A percentile compares a stretch with the other conserved stretches of the same genome.
phyloP scores from a whole-genome alignment of 2,888 invertebrate genomes.

The Hypomecis atomaria region DNA sequence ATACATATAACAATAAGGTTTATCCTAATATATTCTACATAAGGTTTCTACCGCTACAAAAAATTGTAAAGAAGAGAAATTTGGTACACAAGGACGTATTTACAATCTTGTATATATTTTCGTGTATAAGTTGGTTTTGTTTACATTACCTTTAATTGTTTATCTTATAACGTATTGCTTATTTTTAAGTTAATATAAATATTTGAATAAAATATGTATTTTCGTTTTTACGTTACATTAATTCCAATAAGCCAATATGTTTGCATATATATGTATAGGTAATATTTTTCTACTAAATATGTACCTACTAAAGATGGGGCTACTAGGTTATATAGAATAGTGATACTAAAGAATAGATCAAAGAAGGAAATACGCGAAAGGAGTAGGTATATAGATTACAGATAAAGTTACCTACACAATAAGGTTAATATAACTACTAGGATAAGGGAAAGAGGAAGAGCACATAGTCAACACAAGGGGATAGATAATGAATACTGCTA shows the following conservation, averaged over 20 bases:
- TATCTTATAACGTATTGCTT: slow-evolving; percentile 66
- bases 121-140: slow-evolving; percentile 77
- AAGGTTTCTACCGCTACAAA: slow-evolving; percentile 69
- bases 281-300: slow-evolving; percentile 46
- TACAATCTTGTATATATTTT: slow-evolving; percentile 77
- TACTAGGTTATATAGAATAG: slow-evolving; percentile 53
- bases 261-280: slow-evolving; percentile 45
- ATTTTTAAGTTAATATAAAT: slow-evolving; percentile 80
- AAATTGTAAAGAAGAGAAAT: slow-evolving; percentile 82
- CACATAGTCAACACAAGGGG: slow-evolving; percentile 33
- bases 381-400: slow-evolving; percentile 54
- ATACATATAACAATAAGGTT: slow-evolving; percentile 26
- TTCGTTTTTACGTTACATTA: slow-evolving; percentile 62
- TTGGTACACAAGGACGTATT: slow-evolving; percentile 78
- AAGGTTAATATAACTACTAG: slow-evolving; percentile 51
- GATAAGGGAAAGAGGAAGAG: slow-evolving; percentile 43
- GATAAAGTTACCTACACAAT: slow-evolving; percentile 51
- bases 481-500: slow-evolving; percentile 22
- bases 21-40: slow-evolving; percentile 29
- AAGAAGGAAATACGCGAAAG: slow-evolving; percentile 64
- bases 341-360: slow-evolving; percentile 55
- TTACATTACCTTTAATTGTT: slow-evolving; percentile 56
- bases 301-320: slow-evolving; percentile 55
- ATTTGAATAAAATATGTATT: slow-evolving; percentile 78
- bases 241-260: slow-evolving; percentile 66